These are phyloP conservation scores for Heliothis peltigera DNA, from an alignment of 2,888 invertebrate species.

Conservation along the genomic window DNA sequence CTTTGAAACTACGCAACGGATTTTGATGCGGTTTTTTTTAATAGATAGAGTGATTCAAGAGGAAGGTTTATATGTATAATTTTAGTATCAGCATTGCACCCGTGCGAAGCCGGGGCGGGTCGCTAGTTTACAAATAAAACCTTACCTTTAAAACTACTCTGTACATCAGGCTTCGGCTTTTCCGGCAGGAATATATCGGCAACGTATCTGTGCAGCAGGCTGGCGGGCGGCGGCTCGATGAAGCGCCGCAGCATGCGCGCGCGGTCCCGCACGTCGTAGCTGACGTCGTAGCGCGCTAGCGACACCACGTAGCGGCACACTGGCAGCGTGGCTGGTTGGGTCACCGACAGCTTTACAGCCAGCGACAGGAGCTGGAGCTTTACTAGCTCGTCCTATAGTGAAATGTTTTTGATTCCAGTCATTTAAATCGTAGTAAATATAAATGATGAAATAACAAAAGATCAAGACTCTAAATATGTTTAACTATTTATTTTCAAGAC, in stretches of 20 bases:
- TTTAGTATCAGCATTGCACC: too few species aligned
- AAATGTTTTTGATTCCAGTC: too few species aligned
- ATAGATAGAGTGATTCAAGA: too few species aligned
- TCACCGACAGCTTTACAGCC: conserved; percentile 97
- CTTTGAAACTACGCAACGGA: too few species aligned
- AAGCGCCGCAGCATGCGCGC: conserved; percentile 95
- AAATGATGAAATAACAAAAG: too few species aligned
- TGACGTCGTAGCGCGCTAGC: conserved; percentile 98
- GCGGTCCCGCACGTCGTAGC: conserved; percentile 99
- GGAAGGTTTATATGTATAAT: too few species aligned
- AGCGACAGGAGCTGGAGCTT: conserved; percentile 98
- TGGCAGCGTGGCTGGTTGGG: conserved; percentile 95
- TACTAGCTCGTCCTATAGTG: conserved; percentile 95
- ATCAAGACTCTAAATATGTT: too few species aligned
- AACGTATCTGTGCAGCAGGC: conserved; percentile 91
- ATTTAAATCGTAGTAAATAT: too few species aligned
- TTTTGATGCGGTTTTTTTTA: too few species aligned
- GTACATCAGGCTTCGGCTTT: conserved; percentile 97
- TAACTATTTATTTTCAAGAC: too few species aligned
- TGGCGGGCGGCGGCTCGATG: conserved; percentile 68
- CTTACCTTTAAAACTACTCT: conserved; percentile 94
- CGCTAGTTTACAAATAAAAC: too few species aligned
- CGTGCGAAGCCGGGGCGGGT: too few species aligned
- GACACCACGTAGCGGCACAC: conserved; percentile 98
- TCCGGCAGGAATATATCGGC: conserved; percentile 96